Evolutionary conservation across 2,113 vertebrate genomes (phyloP), one percentile per base, ranked within the genome.

Genomic region (Mobula birostris): DNA sequence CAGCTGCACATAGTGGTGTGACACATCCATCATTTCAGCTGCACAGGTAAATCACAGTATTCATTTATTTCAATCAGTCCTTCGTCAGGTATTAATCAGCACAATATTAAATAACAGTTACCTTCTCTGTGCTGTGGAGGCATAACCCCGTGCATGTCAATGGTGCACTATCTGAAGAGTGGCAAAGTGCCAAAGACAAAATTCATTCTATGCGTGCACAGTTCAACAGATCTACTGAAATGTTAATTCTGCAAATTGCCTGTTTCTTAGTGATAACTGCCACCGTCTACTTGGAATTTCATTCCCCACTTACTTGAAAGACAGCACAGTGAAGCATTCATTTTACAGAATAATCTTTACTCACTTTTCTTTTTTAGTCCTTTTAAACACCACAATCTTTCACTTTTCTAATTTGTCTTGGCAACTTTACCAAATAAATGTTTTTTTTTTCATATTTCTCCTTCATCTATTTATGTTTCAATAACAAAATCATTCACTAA

Each of bases 21-120:
- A 66, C 27, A 66, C 29, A 32, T 66, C 61, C 85, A 90, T 17
- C 63, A 63, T 32, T 17, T 90, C 19, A 63, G 29, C 61, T 32
- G 29, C 29, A 90, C 58, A 66, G 85, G 29, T 32, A 90, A 14
- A 14, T 32, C 29, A 87, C 14, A 32, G 85, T 14, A 66, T 66
- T 88, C 83, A 63, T 61, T 88, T 66, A 88, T 66, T 61, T 66
- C 85, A 66, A 90, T 90, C 85, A 90, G 21, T 90, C n/a, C 85
- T 90, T 66, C 66, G 85, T 90, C 63, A 66, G 61, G 61, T 66
- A 90, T 90, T 90, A 90, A 90, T 90, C 61, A 90, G 85, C 85
- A 66, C 17, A 66, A n/a, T 32, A 66, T 90, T 90, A 90, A 90
- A 5, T 66, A 90, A 32, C 6, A n/a, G 58, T 58, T 90, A 1